Conservation (phyloP, 2,797 vertebrate genomes). For the Hydrocynus forskahlii region DNA sequence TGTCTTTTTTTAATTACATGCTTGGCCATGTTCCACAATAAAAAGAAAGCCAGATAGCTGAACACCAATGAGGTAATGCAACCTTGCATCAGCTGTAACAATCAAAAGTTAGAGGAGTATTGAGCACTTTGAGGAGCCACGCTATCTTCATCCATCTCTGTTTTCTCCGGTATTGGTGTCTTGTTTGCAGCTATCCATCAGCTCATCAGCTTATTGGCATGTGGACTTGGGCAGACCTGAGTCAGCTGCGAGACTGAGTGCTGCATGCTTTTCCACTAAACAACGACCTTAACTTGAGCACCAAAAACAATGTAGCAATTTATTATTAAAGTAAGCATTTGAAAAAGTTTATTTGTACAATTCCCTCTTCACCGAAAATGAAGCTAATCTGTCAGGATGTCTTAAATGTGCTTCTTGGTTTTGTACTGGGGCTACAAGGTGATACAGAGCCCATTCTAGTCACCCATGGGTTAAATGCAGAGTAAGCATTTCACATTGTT, state of each 20-base stretch:
- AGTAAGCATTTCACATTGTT: too few species aligned
- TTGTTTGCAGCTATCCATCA: slow-evolving; percentile 55
- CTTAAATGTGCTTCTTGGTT: too few species aligned
- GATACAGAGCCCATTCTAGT: too few species aligned
- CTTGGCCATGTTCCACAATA: background rate
- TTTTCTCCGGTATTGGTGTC: slow-evolving; percentile 42
- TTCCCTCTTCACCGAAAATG: background rate
- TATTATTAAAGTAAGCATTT: background rate
- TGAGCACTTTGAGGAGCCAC: slow-evolving; percentile 21
- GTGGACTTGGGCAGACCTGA: slow-evolving; percentile 47
- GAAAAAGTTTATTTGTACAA: background rate
- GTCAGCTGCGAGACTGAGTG: slow-evolving; percentile 47
- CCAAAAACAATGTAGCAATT: background rate
- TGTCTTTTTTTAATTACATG: background rate
- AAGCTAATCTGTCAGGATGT: background rate
- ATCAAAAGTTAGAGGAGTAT: slow-evolving; percentile 20
- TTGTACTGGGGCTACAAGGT: too few species aligned
- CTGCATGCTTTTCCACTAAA: slow-evolving; percentile 23
- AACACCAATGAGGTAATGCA: background rate
- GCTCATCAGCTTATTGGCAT: slow-evolving; percentile 48
- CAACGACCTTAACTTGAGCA: background rate
- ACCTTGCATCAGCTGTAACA: slow-evolving; percentile 12
- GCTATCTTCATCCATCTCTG: slow-evolving; percentile 27
- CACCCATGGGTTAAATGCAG: too few species aligned
- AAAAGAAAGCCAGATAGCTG: background rate